A percentile compares a stretch with the other conserved stretches of the same genome.
phyloP scores from a whole-genome alignment of 2,113 vertebrate species.

The Oreochromis tanganicae region DNA sequence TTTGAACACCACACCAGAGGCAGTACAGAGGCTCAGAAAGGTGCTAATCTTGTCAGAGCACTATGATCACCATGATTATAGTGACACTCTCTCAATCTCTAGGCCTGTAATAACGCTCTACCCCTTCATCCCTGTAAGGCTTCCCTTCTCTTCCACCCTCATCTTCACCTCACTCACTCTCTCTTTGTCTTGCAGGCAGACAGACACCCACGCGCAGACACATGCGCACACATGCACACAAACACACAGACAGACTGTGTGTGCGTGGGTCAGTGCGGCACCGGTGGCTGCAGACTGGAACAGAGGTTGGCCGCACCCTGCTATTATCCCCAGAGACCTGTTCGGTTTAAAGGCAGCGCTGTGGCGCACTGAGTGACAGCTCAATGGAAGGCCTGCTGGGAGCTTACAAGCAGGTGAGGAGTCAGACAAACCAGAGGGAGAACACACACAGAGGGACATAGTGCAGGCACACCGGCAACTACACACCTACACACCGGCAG shows the following conservation, averaged over 20 bases:
- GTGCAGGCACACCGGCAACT: not conserved
- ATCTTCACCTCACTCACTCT: not conserved
- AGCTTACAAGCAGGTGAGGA: constrained; percentile 52
- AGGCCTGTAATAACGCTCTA: constrained; percentile 27
- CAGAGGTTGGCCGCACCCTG: constrained; percentile 53
- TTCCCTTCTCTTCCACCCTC: not conserved
- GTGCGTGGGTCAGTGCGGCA: constrained; percentile 26
- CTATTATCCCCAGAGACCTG: constrained; percentile 54
- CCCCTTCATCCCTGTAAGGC: constrained; percentile 10
- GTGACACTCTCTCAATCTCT: constrained; percentile 26
- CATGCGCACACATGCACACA: not conserved
- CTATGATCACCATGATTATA: constrained; percentile 45
- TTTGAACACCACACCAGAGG: constrained; percentile 9
- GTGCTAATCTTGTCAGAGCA: constrained; percentile 49
- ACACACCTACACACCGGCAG: not conserved
- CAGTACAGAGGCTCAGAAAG: not conserved
- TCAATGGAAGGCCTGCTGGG: constrained; percentile 51
- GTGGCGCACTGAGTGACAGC: constrained; percentile 42
- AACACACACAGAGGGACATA: constrained; percentile 22
- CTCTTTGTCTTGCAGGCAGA: constrained; percentile 1
- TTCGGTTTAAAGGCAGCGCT: constrained; percentile 32
- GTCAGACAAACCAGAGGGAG: constrained; percentile 23
- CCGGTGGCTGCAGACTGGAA: constrained; percentile 26
- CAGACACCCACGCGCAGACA: not conserved
- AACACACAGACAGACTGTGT: not conserved